Evolutionary conservation across 2,113 vertebrate genomes (phyloP).

Genomic region (Xerus inauris): DNA sequence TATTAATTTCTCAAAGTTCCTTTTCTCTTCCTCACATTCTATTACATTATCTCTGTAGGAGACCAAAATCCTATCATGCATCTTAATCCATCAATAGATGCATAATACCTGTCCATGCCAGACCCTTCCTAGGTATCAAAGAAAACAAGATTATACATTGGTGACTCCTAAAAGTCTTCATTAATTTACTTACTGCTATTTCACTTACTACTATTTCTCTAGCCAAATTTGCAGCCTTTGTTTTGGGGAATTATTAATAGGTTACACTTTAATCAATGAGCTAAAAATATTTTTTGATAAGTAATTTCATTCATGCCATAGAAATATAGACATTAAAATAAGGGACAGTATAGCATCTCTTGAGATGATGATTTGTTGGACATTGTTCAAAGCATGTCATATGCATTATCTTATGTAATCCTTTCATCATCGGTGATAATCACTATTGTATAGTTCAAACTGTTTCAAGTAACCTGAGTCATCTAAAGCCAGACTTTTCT

Average conservation of each 20-base stretch:
- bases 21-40: constrained; percentile 53
- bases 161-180: background rate
- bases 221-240: constrained; percentile 27
- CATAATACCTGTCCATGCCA: background rate
- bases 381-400: background rate
- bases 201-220: background rate
- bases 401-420: background rate
- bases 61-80: background rate
- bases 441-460: background rate
- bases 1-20: constrained; percentile 70
- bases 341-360: background rate
- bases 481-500: background rate
- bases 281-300: constrained; percentile 22
- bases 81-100: background rate
- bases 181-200: background rate
- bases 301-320: background rate
- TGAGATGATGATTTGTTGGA: background rate
- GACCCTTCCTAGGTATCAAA: background rate
- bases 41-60: background rate
- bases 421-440: background rate
- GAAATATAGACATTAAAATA: background rate
- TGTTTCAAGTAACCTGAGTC: background rate
- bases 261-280: background rate
- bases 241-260: background rate
- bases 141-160: background rate